Conservation (phyloP, 2,113 vertebrate genomes). For the Atherinomorus stipes region DNA sequence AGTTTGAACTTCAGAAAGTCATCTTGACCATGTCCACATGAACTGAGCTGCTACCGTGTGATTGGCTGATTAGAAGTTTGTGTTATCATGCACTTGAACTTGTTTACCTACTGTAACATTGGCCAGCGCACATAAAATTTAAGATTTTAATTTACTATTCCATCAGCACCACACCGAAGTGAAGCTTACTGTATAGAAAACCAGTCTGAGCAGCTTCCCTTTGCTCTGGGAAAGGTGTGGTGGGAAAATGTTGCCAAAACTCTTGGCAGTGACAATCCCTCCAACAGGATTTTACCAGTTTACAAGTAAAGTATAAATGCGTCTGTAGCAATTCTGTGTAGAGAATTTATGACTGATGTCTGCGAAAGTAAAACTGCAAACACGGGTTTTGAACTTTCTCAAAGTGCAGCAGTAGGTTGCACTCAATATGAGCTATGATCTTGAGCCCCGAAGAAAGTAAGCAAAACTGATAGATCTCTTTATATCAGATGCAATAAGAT, state of each 20-base stretch:
- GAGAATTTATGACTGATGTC: neutral
- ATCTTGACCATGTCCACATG: no score
- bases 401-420: neutral
- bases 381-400: slow-evolving; percentile 22
- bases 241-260: slow-evolving; percentile 17
- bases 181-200: neutral
- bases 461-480: slow-evolving; percentile 43
- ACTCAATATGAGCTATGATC: neutral
- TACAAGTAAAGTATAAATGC: slow-evolving; percentile 24
- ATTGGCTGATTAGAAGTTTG: no score
- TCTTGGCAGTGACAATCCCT: neutral
- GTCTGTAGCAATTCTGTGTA: slow-evolving; percentile 16
- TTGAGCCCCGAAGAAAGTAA: slow-evolving; percentile 7
- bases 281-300: slow-evolving; percentile 11
- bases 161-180: slow-evolving; percentile 11
- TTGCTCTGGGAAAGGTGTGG: slow-evolving; percentile 33
- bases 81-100: no score
- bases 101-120: no score
- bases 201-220: slow-evolving; percentile 29
- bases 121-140: neutral
- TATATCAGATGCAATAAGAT: slow-evolving; percentile 52
- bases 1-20: no score
- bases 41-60: no score
- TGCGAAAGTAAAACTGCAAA: neutral
- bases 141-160: slow-evolving; percentile 18